A percentile compares a stretch with the other conserved stretches of the same genome.
Evolutionary conservation across 2,797 vertebrate species (phyloP).

Genomic region (Argya squamiceps): DNA sequence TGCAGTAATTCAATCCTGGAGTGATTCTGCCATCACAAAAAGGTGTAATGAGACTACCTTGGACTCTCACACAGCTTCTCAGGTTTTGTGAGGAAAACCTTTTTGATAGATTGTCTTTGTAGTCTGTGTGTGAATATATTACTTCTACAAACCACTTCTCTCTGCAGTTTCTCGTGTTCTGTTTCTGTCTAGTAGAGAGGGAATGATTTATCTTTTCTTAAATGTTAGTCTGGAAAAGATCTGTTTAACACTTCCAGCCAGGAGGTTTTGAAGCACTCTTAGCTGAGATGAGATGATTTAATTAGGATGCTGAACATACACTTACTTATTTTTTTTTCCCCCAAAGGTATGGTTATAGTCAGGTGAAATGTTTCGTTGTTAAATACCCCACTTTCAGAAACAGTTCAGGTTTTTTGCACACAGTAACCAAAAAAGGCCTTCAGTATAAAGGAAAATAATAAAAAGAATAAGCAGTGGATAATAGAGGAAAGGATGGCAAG

Average conservation of each 20-base stretch:
- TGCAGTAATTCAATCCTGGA: not conserved
- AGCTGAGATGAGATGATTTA: slow-evolving; percentile 50
- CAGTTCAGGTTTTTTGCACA: not conserved
- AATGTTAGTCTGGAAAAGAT: slow-evolving; percentile 45
- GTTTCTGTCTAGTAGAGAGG: not conserved
- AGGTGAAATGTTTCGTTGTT: not conserved
- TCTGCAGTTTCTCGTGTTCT: slow-evolving; percentile 14
- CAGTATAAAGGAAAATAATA: not conserved
- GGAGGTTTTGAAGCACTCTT: slow-evolving; percentile 25
- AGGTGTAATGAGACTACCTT: not conserved
- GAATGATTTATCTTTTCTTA: slow-evolving; percentile 38
- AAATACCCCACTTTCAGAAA: not conserved
- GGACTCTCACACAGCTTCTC: not conserved
- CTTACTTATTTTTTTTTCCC: not conserved
- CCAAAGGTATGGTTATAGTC: not conserved
- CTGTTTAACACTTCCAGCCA: slow-evolving; percentile 44
- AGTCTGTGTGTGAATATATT: not conserved
- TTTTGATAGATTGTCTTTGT: slow-evolving; percentile 31
- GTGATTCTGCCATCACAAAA: slow-evolving; percentile 29
- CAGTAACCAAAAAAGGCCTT: not conserved
- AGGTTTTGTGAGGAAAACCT: slow-evolving; percentile 29
- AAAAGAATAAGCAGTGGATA: not conserved
- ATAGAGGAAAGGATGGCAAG: not conserved
- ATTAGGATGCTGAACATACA: slow-evolving; percentile 32
- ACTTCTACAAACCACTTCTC: not conserved